Base-by-base conservation (phyloP, 2,888 invertebrate genomes). In the Cylloceria caligata region DNA sequence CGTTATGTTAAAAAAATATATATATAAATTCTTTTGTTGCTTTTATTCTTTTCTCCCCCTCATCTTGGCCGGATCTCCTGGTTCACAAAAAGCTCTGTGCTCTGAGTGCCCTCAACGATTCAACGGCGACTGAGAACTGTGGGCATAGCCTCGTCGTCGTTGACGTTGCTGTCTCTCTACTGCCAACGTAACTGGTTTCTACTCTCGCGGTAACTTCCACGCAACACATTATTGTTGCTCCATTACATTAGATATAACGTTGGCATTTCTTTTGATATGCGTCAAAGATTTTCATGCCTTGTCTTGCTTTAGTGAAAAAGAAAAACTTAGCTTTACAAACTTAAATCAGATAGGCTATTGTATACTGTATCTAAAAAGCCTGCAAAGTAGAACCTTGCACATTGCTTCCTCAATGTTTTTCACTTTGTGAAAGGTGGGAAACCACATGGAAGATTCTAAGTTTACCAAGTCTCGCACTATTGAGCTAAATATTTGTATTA, bases 41-140 rank as follows among this genome's bases (percentile, higher is more conserved):
- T 52, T 55, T 27, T 36, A 11, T 81, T 42, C 55, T 24, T 21
- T 69, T 19, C 62, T 36, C 71, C 47, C 72, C 49, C 62, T 47
- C 74, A 60, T 60, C 71, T 30, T 72, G 27, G 71, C n/a, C 34
- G 57, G 30, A 45, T 57, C 57, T 57, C 45, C 30, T 45, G 60
- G 42, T 72, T 60, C 30, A 57, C 71, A 60, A 72, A 83, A 83
- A 81, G 73, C 81, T 64, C 81, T 69, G 73, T 47, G 68, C 73
- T 55, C 24, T 27, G 72, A 72, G 52, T 24, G 68, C 27, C 64
- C 68, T 60, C 57, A 65, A 39, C 81, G 62, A 72, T 52, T 77
- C 52, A 65, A 81, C 77, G 77, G 55, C 68, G 75, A 72, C 55
- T 76, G 68, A 72, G 62, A 76, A 72, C 30, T n/a, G n/a, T n/a